phyloP scores from a whole-genome alignment of 2,113 vertebrate genomes.

The Platanista minor region DNA sequence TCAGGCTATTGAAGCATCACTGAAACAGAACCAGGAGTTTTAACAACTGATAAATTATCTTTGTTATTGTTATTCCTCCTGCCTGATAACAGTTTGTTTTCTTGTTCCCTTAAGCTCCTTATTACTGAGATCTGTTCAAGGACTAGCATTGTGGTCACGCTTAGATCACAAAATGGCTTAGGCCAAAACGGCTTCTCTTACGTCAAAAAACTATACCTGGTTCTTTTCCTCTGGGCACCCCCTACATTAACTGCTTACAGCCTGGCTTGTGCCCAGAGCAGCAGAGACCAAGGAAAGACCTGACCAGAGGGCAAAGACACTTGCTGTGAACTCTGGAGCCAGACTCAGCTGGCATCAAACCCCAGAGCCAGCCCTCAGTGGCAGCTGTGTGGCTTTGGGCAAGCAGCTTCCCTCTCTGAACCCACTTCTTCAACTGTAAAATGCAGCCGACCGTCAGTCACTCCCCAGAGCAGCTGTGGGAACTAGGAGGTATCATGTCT shows the following conservation, averaged over 20 bases:
- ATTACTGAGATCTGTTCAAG: not conserved
- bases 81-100: not conserved
- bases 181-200: not conserved
- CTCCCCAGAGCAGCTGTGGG: not conserved
- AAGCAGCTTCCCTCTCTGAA: not conserved
- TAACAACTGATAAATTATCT: not conserved
- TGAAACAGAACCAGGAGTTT: too few species aligned
- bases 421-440: not conserved
- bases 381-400: not conserved
- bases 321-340: not conserved
- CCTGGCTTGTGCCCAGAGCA: not conserved
- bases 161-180: not conserved
- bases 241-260: not conserved
- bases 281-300: not conserved
- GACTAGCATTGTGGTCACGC: not conserved
- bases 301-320: not conserved
- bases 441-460: too few species aligned
- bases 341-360: not conserved
- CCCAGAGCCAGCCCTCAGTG: not conserved
- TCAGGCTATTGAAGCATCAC: too few species aligned
- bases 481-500: not conserved
- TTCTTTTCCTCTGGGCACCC: not conserved
- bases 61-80: not conserved
- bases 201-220: not conserved
- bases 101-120: not conserved